Percentiles rank a stretch among this genome's conserved stretches.
These are phyloP conservation scores for Glyphotaelius pellucidus DNA, from an alignment of 2,888 invertebrate species.

Conservation along the genomic window DNA sequence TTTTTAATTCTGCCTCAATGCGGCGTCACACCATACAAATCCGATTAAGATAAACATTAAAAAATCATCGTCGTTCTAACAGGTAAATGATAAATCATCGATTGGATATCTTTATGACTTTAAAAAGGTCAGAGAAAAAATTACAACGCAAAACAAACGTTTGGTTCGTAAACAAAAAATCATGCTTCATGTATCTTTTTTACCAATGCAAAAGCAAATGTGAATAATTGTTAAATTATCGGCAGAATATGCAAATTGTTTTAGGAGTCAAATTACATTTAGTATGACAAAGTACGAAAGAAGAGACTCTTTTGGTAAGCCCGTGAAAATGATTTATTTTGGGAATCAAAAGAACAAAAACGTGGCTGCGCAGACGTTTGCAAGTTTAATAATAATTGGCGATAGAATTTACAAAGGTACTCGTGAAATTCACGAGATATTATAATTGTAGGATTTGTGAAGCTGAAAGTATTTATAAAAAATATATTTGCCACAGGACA, in stretches of 20 bases:
- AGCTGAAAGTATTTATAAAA: too few relatives aligned
- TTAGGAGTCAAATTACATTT: too few relatives aligned
- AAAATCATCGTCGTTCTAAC: neutral
- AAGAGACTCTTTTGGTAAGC: neutral
- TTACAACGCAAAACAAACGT: neutral
- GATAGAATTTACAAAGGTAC: too few relatives aligned
- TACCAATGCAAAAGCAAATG: neutral
- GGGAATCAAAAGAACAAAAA: neutral
- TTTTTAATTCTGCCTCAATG: neutral
- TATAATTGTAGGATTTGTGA: too few relatives aligned
- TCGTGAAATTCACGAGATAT: too few relatives aligned
- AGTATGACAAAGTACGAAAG: neutral
- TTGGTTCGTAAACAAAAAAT: neutral
- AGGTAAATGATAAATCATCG: neutral
- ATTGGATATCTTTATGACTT: constrained; percentile 2
- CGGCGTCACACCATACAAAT: neutral
- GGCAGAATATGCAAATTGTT: neutral
- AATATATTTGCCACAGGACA: too few relatives aligned
- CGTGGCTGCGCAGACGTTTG: neutral
- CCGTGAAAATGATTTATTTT: neutral
- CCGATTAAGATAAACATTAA: neutral
- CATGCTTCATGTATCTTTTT: neutral
- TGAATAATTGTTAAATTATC: neutral
- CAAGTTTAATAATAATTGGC: too few relatives aligned
- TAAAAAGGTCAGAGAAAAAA: constrained; percentile 2